A percentile compares a stretch with the other conserved stretches of the same genome.
phyloP scores from a whole-genome alignment of 2,797 vertebrate genomes.

The Epinephelus malabaricus region DNA sequence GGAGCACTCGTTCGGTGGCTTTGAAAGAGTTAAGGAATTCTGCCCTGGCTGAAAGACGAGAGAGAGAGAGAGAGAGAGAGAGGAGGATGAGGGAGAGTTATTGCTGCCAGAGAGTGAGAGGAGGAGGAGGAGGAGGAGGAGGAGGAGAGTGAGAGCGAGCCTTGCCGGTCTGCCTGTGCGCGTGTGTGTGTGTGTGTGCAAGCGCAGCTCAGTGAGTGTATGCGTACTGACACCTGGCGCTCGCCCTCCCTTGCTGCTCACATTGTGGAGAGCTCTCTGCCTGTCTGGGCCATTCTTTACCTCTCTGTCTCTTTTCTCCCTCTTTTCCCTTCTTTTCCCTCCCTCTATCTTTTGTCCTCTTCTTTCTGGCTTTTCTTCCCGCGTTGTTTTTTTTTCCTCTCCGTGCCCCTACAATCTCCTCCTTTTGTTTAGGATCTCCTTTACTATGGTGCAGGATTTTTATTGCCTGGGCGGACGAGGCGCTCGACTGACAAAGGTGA shows the following conservation, averaged over 20 bases:
- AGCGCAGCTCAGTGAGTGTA: constrained; percentile 67
- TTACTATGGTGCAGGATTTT: constrained; percentile 82
- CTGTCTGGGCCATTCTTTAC: constrained; percentile 72
- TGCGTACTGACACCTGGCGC: constrained; percentile 83
- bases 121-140: constrained; percentile 20
- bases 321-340: constrained; percentile 47
- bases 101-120: constrained; percentile 37
- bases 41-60: constrained; percentile 51
- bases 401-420: constrained; percentile 46
- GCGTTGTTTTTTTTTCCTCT: constrained; percentile 31
- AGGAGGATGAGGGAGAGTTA: constrained; percentile 34
- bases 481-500: constrained; percentile 82
- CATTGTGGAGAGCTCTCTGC: constrained; percentile 78
- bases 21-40: constrained; percentile 78
- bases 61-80: neutral
- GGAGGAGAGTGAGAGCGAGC: constrained; percentile 55
- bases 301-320: constrained; percentile 44
- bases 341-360: constrained; percentile 57
- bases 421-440: constrained; percentile 65
- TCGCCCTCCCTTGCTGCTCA: constrained; percentile 77
- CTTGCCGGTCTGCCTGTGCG: constrained; percentile 67
- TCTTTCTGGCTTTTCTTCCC: constrained; percentile 21
- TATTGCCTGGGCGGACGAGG: constrained; percentile 66
- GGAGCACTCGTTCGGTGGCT: constrained; percentile 11
- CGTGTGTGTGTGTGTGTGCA: constrained; percentile 54